Conservation (phyloP, 1,140 invertebrate species). For the Vollenhovia emeryi region DNA sequence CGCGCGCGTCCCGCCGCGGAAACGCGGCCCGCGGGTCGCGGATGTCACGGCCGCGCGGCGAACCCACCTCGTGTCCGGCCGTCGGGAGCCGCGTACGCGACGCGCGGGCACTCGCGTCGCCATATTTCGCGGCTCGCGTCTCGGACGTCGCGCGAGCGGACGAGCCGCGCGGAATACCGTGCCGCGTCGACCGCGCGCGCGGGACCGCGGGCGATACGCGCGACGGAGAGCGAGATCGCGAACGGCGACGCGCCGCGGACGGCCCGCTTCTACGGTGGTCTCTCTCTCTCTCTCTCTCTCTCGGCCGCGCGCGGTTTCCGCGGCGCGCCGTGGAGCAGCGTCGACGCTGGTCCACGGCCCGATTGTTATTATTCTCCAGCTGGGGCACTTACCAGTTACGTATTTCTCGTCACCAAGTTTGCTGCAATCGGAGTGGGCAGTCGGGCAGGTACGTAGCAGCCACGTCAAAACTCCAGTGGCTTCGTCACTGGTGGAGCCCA, state of each 20-base stretch:
- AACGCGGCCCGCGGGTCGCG: neutral
- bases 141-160: no score
- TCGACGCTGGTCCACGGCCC: conserved; percentile 87
- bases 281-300: no score
- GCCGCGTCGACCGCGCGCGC: no score
- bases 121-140: conserved; percentile 87
- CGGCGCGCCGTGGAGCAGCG: conserved; percentile 25
- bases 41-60: no score
- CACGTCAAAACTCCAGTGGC: conserved; percentile 96
- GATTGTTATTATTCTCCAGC: conserved; percentile 87
- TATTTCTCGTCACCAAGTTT: conserved; percentile 97
- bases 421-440: conserved; percentile 96
- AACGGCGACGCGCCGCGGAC: no score
- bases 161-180: no score
- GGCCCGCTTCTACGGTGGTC: no score
- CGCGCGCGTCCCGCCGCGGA: neutral
- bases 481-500: conserved; percentile 93
- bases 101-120: conserved; percentile 82
- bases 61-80: neutral
- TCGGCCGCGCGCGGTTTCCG: neutral
- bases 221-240: no score
- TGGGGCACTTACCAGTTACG: conserved; percentile 95
- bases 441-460: conserved; percentile 96
- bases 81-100: conserved; percentile 34
- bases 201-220: neutral